Base-by-base conservation (phyloP, 2,113 vertebrate genomes). In the Scopus umbretta region DNA sequence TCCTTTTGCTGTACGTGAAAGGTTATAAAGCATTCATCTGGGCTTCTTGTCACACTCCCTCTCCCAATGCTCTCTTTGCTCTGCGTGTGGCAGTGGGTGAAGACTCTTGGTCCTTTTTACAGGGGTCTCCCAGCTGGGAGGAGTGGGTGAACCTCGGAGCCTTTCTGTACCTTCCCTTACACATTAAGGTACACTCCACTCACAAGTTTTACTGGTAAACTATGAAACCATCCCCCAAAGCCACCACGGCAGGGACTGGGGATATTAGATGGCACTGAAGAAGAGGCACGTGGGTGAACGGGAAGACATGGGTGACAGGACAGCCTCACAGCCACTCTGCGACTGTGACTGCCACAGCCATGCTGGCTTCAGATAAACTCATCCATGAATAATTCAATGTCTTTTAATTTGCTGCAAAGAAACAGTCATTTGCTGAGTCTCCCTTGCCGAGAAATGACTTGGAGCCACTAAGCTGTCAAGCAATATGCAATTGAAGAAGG, bases 391-490 rank as follows among this genome's bases (percentile, higher is more conserved):
- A 93, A 95, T 83, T 92, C 53, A 9, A 10, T 42, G 23, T 61
- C 16, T 78, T 93, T 49, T 11, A 80, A 72, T 73, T 78, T 23
- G 38, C 80, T 68, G 65, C 85, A 61, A 4, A 47, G 55, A 7
- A 83, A 65, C 4, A 59, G 32, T 40, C 43, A 2, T 85, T 87
- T 38, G 43, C 73, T 71, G 86, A 65, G 49, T n/a, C 79, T 89
- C 40, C 1, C 59, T 92, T 74, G 74, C 61, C 0, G 0, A 94
- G 87, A 75, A 91, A 79, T 72, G 62, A 79, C 75, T 75, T 30
- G 65, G 38, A 92, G 81, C 14, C 61, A n/a, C 85, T 71, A 73
- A 95, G 52, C 63, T 92, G 75, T 70, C 95, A 80, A 27, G 86
- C 20, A 80, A 61, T n/a, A 38, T 45, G 67, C 73, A 74, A 59